Conservation (phyloP, 1,140 invertebrate genomes). For the Linepithema humile region DNA sequence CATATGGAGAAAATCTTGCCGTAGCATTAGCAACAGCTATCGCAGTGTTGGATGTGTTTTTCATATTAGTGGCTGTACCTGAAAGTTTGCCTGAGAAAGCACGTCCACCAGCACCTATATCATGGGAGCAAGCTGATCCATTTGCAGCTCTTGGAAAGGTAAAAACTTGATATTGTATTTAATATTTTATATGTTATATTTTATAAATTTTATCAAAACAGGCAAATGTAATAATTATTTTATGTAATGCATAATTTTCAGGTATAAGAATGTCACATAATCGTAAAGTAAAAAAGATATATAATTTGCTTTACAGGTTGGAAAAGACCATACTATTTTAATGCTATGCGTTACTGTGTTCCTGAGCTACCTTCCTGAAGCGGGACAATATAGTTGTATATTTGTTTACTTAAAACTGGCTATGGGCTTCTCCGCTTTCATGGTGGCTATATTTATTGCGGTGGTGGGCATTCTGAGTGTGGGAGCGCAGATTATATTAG, state of each 20-base stretch:
- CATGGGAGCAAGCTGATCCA: conserved; percentile 99
- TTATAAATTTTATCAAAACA: not conserved
- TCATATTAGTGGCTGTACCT: conserved; percentile 98
- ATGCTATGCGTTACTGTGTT: conserved; percentile 99
- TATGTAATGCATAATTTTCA: not conserved
- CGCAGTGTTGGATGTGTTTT: conserved; percentile 98
- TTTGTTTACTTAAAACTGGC: conserved; percentile 99
- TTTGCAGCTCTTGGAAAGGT: conserved; percentile 90
- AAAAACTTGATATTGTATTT: conserved; percentile 69
- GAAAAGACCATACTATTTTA: conserved; percentile 97
- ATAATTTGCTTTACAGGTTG: conserved; percentile 87
- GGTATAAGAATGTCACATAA: not conserved
- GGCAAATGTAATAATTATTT: not conserved
- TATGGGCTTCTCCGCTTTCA: conserved; percentile 97
- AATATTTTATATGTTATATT: not conserved
- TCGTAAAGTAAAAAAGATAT: not conserved
- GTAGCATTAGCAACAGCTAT: conserved; percentile 98
- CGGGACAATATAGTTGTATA: conserved; percentile 99
- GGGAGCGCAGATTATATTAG: conserved; percentile 95
- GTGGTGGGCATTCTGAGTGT: conserved; percentile 98
- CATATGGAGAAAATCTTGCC: conserved; percentile 96
- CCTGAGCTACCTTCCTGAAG: conserved; percentile 99
- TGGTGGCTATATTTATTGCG: conserved; percentile 99
- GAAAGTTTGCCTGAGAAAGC: conserved; percentile 98
- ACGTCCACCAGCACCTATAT: conserved; percentile 92